phyloP scores from a whole-genome alignment of 2,888 invertebrate species.

The Antheraea yamamai region DNA sequence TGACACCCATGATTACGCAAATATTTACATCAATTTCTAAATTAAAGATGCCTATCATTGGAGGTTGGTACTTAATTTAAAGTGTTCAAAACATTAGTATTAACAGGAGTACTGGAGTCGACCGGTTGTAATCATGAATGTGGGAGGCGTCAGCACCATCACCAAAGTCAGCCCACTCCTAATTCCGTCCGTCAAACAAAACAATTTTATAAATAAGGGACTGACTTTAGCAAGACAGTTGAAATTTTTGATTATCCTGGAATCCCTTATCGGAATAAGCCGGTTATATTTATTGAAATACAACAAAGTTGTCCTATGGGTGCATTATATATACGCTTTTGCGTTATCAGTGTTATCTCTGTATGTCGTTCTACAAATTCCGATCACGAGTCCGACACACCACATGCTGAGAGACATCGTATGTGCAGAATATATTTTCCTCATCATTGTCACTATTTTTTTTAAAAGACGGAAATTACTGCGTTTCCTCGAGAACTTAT shows the following conservation, averaged over 20 bases:
- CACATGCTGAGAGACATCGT: conserved; percentile 43
- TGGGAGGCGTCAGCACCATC: conserved; percentile 33
- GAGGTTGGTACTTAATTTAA: conserved; percentile 18
- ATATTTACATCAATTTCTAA: conserved; percentile 24
- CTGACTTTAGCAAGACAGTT: conserved; percentile 34
- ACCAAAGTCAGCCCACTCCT: conserved; percentile 45
- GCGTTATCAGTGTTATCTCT: conserved; percentile 26
- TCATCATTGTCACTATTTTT: conserved; percentile 43
- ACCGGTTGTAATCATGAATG: conserved; percentile 21
- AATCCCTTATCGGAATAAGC: conserved; percentile 46
- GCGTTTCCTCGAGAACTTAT: conserved; percentile 47
- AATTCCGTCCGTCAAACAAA: conserved; percentile 31
- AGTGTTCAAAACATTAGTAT: background rate
- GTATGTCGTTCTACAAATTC: conserved; percentile 30
- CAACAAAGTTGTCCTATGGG: conserved; percentile 31
- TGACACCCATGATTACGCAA: conserved; percentile 11
- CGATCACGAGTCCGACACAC: conserved; percentile 28
- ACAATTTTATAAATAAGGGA: conserved; percentile 34
- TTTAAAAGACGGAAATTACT: conserved; percentile 40
- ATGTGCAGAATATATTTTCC: conserved; percentile 44
- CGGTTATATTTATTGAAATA: conserved; percentile 45
- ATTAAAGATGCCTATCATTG: conserved; percentile 32
- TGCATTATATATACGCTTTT: conserved; percentile 34
- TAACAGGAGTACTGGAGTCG: background rate
- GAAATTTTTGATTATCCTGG: conserved; percentile 37